phyloP scores from a whole-genome alignment of 2,888 invertebrate genomes.

The Schizaphis graminum region DNA sequence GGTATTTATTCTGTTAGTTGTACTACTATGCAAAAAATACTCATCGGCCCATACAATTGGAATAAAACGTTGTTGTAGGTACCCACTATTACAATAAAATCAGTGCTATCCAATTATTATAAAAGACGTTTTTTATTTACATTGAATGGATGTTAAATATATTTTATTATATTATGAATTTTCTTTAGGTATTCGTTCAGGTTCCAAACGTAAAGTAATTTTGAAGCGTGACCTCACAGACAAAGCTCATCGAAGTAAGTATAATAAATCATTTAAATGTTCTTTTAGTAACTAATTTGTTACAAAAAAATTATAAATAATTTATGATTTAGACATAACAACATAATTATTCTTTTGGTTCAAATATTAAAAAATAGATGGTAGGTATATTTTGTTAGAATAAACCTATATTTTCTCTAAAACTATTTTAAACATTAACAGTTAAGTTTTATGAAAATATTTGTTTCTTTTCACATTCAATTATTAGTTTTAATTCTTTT shows the following conservation, averaged over 20 bases:
- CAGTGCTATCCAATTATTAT: not conserved
- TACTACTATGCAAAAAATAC: not conserved
- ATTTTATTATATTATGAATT: not conserved
- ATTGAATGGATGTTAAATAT: not conserved
- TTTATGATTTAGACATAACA: not conserved
- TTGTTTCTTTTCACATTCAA: not conserved
- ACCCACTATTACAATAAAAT: not conserved
- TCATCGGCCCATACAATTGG: not conserved
- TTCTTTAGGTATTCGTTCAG: conserved; percentile 66
- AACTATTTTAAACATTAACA: not conserved
- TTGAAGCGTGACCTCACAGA: conserved; percentile 84
- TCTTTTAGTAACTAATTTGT: not conserved
- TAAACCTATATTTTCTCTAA: not conserved
- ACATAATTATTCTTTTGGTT: not conserved
- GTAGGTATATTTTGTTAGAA: not conserved
- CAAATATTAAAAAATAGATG: not conserved
- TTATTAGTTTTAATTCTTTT: no score
- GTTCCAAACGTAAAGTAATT: conserved; percentile 80
- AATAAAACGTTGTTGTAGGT: not conserved
- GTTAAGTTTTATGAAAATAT: not conserved
- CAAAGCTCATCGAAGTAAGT: conserved; percentile 89
- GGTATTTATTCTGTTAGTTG: not conserved
- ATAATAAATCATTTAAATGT: not conserved
- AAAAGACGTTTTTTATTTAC: not conserved
- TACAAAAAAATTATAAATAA: not conserved